Percentiles rank a stretch among this genome's conserved stretches.
These are phyloP conservation scores for Drosophila erecta DNA, from an alignment of 1,140 invertebrate species.

Conservation along the genomic window DNA sequence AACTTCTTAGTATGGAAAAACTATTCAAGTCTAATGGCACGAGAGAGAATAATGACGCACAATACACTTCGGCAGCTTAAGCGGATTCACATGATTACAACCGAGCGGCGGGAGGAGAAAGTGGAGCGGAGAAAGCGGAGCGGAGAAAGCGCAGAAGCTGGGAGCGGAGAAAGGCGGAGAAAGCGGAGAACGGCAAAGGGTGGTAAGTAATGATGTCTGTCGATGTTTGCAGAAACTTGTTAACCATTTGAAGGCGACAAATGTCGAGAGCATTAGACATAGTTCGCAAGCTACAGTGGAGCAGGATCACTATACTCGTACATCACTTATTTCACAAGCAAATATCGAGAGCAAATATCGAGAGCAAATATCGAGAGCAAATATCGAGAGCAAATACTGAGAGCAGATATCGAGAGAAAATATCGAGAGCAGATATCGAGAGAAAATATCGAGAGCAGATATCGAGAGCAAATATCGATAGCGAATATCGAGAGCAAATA, in stretches of 20 bases:
- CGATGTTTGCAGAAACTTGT: constrained; percentile 77
- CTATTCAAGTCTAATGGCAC: constrained; percentile 84
- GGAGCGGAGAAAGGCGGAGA: background rate
- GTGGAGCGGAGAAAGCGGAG: background rate
- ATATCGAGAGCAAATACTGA: too few relatives aligned
- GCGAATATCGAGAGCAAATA: too few relatives aligned
- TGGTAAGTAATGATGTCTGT: constrained; percentile 74
- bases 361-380: too few relatives aligned
- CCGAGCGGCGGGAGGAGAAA: constrained; percentile 15
- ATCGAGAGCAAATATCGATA: too few relatives aligned
- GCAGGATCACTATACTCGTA: background rate
- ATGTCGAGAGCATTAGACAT: constrained; percentile 67
- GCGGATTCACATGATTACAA: constrained; percentile 81
- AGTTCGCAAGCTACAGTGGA: constrained; percentile 28
- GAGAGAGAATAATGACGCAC: constrained; percentile 84
- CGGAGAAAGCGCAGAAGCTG: too few relatives aligned
- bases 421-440: too few relatives aligned
- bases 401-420: too few relatives aligned
- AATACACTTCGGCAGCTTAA: constrained; percentile 81
- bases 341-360: too few relatives aligned
- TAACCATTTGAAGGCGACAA: constrained; percentile 78
- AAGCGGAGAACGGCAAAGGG: background rate
- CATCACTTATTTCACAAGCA: too few relatives aligned
- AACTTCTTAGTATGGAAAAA: constrained; percentile 72
- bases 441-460: too few relatives aligned